A percentile compares a stretch with the other conserved stretches of the same genome.
These are phyloP conservation scores for Gallinago solitaria DNA, from an alignment of 2,797 vertebrate species.

Conservation along the genomic window DNA sequence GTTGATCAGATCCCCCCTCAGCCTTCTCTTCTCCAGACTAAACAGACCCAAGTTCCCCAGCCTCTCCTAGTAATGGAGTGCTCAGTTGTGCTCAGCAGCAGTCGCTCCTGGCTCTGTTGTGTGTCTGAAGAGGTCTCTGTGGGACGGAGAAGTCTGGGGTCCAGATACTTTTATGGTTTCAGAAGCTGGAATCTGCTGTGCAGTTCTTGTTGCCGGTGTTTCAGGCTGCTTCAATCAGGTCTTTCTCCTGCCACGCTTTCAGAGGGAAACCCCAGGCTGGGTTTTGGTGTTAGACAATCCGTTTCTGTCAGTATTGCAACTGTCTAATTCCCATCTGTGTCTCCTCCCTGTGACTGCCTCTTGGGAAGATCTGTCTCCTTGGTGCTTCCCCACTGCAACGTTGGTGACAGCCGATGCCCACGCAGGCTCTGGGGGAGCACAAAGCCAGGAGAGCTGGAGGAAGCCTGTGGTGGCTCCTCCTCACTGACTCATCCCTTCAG, in stretches of 20 bases:
- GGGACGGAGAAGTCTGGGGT: background rate
- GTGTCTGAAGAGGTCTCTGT: background rate
- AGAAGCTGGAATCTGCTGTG: background rate
- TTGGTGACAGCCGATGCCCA: conserved; percentile 8
- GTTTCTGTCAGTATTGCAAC: background rate
- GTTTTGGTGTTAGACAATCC: background rate
- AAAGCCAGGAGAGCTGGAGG: background rate
- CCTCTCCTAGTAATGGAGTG: too few relatives aligned
- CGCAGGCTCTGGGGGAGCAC: background rate
- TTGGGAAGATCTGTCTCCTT: background rate
- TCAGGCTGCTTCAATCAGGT: background rate
- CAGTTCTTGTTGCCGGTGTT: background rate
- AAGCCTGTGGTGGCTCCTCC: background rate
- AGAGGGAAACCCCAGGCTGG: background rate
- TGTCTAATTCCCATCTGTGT: conserved; percentile 25
- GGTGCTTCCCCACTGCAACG: background rate
- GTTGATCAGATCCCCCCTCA: too few relatives aligned
- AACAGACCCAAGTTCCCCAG: too few relatives aligned
- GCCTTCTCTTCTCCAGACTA: too few relatives aligned
- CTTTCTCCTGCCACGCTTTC: background rate
- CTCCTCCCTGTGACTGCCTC: background rate
- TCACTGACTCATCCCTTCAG: background rate
- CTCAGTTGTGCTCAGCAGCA: background rate
- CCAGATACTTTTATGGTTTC: background rate
- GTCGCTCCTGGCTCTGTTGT: background rate